Evolutionary conservation across 2,113 vertebrate species (phyloP).

Genomic region (Neotoma lepida): DNA sequence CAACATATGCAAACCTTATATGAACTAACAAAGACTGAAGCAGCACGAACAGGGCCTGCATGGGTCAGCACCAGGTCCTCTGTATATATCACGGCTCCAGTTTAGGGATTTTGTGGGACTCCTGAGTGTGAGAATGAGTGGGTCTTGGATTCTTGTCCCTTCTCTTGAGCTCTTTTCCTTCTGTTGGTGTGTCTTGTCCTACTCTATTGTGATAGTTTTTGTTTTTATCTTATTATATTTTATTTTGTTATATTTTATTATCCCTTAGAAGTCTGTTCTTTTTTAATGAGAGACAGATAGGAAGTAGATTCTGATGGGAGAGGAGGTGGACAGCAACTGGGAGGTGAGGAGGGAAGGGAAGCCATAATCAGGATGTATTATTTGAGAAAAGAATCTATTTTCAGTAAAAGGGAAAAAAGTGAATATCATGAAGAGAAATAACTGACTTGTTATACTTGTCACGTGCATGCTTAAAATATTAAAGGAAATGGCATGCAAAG

Average conservation of each 20-base stretch:
- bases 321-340: background rate
- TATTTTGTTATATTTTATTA: background rate
- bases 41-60: background rate
- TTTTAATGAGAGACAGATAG: background rate
- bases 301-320: background rate
- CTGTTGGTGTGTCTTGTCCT: background rate
- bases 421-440: background rate
- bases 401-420: background rate
- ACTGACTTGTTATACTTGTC: background rate
- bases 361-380: background rate
- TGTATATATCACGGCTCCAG: background rate
- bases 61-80: background rate
- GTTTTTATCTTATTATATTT: background rate
- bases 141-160: background rate
- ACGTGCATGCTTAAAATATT: background rate
- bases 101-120: background rate
- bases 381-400: background rate
- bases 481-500: background rate
- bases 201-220: background rate
- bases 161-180: background rate
- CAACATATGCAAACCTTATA: background rate
- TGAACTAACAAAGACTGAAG: background rate
- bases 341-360: background rate
- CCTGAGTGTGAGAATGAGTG: background rate
- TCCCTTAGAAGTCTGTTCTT: background rate